Evolutionary conservation across 2,797 vertebrate species (phyloP).

Genomic region (Gila robusta): DNA sequence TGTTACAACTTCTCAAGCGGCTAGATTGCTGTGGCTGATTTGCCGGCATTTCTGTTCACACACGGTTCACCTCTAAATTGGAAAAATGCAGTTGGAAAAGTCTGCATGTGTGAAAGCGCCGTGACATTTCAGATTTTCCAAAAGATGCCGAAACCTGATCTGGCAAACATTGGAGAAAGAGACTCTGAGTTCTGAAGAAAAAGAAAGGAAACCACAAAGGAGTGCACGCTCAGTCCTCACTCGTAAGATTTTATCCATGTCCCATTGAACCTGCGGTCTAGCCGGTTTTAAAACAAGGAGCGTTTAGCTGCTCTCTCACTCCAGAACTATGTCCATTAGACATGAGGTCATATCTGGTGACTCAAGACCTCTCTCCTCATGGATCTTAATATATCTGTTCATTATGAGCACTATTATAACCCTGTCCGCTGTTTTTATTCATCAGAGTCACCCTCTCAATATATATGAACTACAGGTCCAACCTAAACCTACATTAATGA

Average conservation of each 20-base stretch:
- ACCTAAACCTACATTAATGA: slow-evolving; percentile 42
- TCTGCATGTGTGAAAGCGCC: neutral
- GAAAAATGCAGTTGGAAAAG: slow-evolving; percentile 12
- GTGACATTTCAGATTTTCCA: slow-evolving; percentile 42
- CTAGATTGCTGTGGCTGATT: neutral
- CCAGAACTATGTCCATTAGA: slow-evolving; percentile 42
- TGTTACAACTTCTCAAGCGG: neutral
- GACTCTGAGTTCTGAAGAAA: neutral
- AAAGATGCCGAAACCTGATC: slow-evolving; percentile 26
- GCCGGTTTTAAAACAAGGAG: slow-evolving; percentile 41
- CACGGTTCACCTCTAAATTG: neutral
- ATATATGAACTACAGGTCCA: slow-evolving; percentile 34
- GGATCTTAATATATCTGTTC: slow-evolving; percentile 44
- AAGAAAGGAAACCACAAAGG: slow-evolving; percentile 39
- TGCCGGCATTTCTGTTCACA: neutral
- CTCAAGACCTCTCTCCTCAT: slow-evolving; percentile 35
- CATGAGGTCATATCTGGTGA: slow-evolving; percentile 57
- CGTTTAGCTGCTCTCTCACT: slow-evolving; percentile 35
- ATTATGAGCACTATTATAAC: slow-evolving; percentile 38
- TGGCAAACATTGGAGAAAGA: slow-evolving; percentile 7
- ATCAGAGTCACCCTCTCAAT: slow-evolving; percentile 11
- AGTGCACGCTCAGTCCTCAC: slow-evolving; percentile 22
- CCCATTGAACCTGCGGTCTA: slow-evolving; percentile 53
- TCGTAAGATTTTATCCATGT: slow-evolving; percentile 38
- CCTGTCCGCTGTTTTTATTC: neutral